Conservation (phyloP, 2,797 vertebrate genomes). For the Dromococcyx pavoninus region DNA sequence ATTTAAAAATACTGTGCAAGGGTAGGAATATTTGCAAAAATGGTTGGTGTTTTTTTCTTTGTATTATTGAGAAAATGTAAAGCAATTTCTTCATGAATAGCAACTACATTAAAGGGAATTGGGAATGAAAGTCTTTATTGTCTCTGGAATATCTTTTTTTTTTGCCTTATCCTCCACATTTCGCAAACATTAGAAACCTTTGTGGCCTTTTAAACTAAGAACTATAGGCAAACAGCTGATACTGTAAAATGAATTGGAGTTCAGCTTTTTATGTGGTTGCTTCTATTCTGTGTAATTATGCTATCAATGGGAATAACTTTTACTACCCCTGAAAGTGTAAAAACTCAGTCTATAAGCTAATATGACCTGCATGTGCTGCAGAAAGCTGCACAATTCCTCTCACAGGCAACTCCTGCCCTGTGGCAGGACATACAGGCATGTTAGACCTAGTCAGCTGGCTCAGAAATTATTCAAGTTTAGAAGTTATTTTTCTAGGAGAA, state of each 20-base stretch:
- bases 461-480: not conserved
- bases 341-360: not conserved
- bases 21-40: not conserved
- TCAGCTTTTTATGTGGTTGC: not conserved
- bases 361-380: not conserved
- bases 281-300: not conserved
- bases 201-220: slow-evolving; percentile 17
- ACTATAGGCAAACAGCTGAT: slow-evolving; percentile 16
- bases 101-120: slow-evolving; percentile 29
- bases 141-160: not conserved
- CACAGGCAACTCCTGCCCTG: not conserved
- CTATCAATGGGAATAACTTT: not conserved
- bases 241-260: not conserved
- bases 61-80: slow-evolving; percentile 4
- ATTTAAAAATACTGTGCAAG: not conserved
- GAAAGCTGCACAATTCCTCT: not conserved
- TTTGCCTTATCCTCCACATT: not conserved
- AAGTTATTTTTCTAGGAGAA: not conserved
- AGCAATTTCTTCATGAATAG: slow-evolving; percentile 2
- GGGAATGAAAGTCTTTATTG: slow-evolving; percentile 15
- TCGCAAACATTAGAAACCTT: slow-evolving; percentile 30
- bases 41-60: not conserved
- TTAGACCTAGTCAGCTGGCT: not conserved
- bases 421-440: not conserved
- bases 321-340: not conserved